Percentiles rank a stretch among this genome's conserved stretches.
Conservation (phyloP, 2,113 vertebrate genomes). For the Aleadryas rufinucha region DNA sequence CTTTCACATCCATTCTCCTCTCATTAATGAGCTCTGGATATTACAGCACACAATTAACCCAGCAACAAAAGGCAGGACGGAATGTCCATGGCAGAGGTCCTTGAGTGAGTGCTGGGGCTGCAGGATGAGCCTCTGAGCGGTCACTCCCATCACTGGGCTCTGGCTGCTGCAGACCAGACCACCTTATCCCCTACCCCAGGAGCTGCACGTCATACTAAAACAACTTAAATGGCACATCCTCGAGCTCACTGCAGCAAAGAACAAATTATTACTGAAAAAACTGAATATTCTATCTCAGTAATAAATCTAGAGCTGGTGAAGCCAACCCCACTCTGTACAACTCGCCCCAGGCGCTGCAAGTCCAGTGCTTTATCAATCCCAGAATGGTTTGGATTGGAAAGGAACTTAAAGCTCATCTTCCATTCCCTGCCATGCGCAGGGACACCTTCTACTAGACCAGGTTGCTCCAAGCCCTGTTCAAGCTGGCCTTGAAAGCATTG, state of each 20-base stretch:
- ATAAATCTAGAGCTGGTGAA: neutral
- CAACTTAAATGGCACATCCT: neutral
- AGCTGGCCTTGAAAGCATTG: neutral
- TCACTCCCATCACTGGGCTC: neutral
- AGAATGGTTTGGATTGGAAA: neutral
- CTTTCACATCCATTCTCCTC: neutral
- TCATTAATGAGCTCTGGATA: neutral
- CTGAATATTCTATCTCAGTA: rapidly evolving
- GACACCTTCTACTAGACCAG: neutral
- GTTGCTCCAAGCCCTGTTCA: neutral
- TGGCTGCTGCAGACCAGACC: neutral
- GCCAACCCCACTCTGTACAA: rapidly evolving
- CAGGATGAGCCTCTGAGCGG: neutral
- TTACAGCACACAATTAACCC: neutral
- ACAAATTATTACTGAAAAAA: neutral
- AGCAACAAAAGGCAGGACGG: neutral
- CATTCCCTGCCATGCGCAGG: neutral
- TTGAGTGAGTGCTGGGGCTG: no score
- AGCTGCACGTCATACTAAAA: neutral
- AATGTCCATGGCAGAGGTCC: neutral
- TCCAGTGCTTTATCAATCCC: neutral
- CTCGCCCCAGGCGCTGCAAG: neutral
- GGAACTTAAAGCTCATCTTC: neutral
- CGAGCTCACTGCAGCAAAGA: neutral
- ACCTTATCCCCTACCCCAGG: neutral